Base-by-base conservation (phyloP, 2,888 invertebrate species). In the Kuschelorhynchus macadamiae region DNA sequence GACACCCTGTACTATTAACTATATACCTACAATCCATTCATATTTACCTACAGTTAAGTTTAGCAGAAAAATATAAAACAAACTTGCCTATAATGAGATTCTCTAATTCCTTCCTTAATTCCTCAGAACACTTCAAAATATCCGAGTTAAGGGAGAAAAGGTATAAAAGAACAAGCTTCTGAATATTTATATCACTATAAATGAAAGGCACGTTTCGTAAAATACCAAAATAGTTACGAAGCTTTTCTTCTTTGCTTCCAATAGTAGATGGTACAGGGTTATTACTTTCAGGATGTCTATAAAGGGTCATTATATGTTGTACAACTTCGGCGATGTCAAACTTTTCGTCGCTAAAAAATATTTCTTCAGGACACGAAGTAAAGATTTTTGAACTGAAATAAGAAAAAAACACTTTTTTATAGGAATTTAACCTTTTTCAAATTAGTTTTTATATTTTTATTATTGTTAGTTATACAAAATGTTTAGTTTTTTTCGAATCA, bases 81-180 rank as follows among this genome's bases (percentile, higher is more conserved):
- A 42, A 46, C 70, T 71, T 74, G 80, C 81, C 80, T 67, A 79
- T 72, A 41, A 81, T 72, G 14, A 75, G 14, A 44, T 66, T 52
- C 50, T 75, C 76, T 36, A 71, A 61, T 17, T 66, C 64, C 44
- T 49, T 65, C 5, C 16, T 61, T 44, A 74, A 66, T 36, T 67
- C 57, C 20, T 36, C 17, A 17, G 56, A 67, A 60, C 49, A 57
- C 21, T 9, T n/a, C 20, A n/a, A n/a, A 21, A 80, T 56, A 72
- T 81, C 80, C 56, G 65, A 75, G 49, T 77, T 75, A 21, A 83
- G 61, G 8, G 79, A 72, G 53, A 78, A 71, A 11, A 82, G 70
- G 71, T 78, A 79, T 12, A 81, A 50, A 4, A 81, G 71, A 25
- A 75, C 69, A 39, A 77, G 63, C 59, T 77, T 75, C 61, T 79